phyloP scores from a whole-genome alignment of 2,113 vertebrate genomes.

The Sorex araneus region DNA sequence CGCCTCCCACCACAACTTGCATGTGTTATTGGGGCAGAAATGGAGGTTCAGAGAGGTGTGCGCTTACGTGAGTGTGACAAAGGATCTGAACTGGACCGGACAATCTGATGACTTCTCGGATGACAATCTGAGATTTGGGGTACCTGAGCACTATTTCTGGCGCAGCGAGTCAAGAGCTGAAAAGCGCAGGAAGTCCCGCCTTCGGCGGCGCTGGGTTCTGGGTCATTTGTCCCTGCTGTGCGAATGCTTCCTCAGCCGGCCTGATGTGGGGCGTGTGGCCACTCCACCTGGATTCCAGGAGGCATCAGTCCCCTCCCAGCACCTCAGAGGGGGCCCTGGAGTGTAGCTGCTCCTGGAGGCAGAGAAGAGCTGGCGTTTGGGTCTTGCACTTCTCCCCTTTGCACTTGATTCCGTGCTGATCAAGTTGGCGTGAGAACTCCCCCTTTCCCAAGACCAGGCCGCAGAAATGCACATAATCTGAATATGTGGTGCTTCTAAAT shows the following conservation, averaged over 20 bases:
- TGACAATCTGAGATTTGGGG: background rate
- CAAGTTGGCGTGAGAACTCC: background rate
- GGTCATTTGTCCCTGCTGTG: background rate
- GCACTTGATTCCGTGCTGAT: background rate
- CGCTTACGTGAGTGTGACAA: too few species aligned
- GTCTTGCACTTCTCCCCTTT: background rate
- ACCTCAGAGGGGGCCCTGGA: background rate
- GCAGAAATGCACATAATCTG: conserved; percentile 6
- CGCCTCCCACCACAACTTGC: background rate
- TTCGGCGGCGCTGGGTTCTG: background rate
- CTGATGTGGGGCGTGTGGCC: background rate
- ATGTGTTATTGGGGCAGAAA: background rate
- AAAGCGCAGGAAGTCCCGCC: background rate
- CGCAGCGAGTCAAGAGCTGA: background rate
- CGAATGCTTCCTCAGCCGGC: background rate
- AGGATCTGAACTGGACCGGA: too few species aligned
- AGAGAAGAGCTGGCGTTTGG: background rate
- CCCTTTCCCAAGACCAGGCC: background rate
- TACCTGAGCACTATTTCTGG: background rate
- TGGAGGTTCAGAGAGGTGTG: background rate
- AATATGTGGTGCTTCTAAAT: conserved; percentile 24
- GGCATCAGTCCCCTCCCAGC: background rate
- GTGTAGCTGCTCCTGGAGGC: background rate
- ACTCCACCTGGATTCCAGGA: background rate
- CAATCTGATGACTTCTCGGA: too few species aligned